Base-by-base conservation (phyloP, 64 coral and sea anemone genomes). In the Actinia tenebrosa region DNA sequence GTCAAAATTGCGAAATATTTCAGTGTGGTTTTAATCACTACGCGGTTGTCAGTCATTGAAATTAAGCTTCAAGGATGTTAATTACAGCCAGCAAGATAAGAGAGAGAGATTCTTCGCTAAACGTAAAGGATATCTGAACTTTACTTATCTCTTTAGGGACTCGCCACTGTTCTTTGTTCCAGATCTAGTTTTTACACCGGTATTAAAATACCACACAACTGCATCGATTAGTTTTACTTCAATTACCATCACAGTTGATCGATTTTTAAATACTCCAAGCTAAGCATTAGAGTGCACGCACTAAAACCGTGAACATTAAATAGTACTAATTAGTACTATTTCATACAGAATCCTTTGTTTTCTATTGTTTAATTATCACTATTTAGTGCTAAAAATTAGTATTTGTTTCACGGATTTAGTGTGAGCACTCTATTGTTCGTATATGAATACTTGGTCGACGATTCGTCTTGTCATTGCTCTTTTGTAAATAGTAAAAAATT, bases 31-130 rank as follows among this genome's bases (percentile, higher is more conserved):
- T 75, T 75, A 18, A 75, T 75, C 42, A 42, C 69, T 42, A 25
- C 26, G 25, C 30, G 30, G 30, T 75, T 75, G 69, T 75, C 69
- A 27, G 26, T 75, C 69, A 75, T 75, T 75, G 69, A 75, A 75
- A 75, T 30, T 75, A 75, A 75, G 69, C 69, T 75, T 75, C 23
- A 75, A 30, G 69, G 69, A 27, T 75, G 69, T 42, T 75, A 75
- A 75, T 75, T 75, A 42, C 69, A 75, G 69, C 25, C 10, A 42
- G 69, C 69, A 42, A 75, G 69, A 75, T 75, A 75, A 75, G 69
- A 14, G 4, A 30, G 64, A 2, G 11, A 43, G 69, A 75, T 75
- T 75, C 26, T 75, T 75, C 42, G 23, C 69, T 75, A 75, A 42
- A 7, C 69, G 26, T 75, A 75, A 42, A 75, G 25, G 69, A 75